A percentile compares a stretch with the other conserved stretches of the same genome.
Conservation (phyloP, 2,113 vertebrate genomes). For the Podiceps cristatus region DNA sequence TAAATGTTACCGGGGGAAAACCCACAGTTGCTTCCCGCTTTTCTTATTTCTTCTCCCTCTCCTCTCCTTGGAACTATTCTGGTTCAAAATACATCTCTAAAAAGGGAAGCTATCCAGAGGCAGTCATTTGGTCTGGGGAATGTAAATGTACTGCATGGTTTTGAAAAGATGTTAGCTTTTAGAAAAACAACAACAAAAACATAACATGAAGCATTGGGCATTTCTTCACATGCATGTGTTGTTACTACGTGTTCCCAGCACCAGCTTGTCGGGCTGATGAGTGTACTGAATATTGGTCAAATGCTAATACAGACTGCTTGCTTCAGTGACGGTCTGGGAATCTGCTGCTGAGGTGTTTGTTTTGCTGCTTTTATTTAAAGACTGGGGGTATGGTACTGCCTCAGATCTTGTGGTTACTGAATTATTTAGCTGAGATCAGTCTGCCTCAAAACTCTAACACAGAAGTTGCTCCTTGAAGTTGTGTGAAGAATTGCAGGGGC, state of each 20-base stretch:
- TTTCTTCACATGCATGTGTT: fast-evolving
- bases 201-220: neutral
- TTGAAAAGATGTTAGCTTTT: neutral
- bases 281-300: neutral
- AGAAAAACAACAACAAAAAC: neutral
- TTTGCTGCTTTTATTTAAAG: neutral
- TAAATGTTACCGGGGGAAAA: neutral
- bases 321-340: neutral
- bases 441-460: neutral
- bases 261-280: neutral
- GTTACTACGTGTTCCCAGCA: neutral
- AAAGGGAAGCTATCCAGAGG: neutral
- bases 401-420: neutral
- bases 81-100: neutral
- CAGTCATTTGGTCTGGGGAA: neutral
- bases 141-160: neutral
- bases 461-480: neutral
- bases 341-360: neutral
- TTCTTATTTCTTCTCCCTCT: neutral
- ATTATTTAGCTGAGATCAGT: neutral
- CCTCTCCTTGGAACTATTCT: neutral
- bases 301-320: neutral
- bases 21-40: neutral
- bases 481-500: neutral
- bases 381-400: neutral